These are phyloP conservation scores for Typhlomys cinereus DNA, from an alignment of 2,113 vertebrate genomes.

Conservation along the genomic window DNA sequence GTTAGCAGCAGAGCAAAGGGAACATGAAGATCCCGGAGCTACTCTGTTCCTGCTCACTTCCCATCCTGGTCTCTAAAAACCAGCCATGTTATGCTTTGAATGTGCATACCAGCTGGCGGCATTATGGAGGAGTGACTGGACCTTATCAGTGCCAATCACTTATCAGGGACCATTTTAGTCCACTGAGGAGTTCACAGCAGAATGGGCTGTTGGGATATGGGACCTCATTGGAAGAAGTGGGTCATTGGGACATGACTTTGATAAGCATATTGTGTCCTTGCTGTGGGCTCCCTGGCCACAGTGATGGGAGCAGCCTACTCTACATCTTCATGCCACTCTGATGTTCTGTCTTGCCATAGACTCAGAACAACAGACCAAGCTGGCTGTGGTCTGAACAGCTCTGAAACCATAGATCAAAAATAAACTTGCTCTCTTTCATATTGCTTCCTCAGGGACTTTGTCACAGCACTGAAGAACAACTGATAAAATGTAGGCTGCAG, in stretches of 20 bases:
- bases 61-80: background rate
- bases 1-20: background rate
- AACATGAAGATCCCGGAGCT: background rate
- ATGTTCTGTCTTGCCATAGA: background rate
- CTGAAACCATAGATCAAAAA: background rate
- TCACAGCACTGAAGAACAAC: background rate
- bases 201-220: background rate
- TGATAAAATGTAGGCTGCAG: constrained; percentile 43
- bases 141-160: background rate
- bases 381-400: background rate
- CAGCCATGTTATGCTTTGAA: background rate
- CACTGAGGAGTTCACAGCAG: background rate
- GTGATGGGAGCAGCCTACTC: background rate
- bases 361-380: background rate
- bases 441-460: background rate
- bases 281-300: background rate
- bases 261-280: background rate
- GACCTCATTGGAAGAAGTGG: background rate
- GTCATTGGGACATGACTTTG: background rate
- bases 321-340: background rate
- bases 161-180: too few species aligned
- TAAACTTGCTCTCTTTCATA: background rate
- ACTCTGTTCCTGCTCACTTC: background rate
- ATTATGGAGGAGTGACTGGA: too few species aligned
- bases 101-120: background rate